Percentiles rank a stretch among this genome's conserved stretches.
These are phyloP conservation scores for Montipora capricornis DNA, from an alignment of 64 coral and sea anemone genomes.

Conservation along the genomic window DNA sequence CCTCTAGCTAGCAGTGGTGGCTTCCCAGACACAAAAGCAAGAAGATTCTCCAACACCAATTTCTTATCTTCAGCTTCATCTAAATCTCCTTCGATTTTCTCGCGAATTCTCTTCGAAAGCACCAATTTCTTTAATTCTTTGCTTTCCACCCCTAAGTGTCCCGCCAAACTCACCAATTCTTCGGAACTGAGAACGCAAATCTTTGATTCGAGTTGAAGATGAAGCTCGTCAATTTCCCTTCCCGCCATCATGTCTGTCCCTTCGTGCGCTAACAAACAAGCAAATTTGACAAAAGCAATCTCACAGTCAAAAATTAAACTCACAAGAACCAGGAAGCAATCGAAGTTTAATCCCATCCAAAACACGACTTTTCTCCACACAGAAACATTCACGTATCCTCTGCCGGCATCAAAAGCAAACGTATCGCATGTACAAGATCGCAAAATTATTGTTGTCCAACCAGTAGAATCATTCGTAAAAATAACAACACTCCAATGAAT, in stretches of 20 bases:
- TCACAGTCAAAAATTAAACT: no score
- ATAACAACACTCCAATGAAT: no score
- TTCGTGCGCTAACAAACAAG: no score
- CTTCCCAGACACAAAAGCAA: constrained; percentile 14
- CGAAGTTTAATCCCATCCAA: no score
- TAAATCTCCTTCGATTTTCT: constrained; percentile 20
- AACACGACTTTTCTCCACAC: no score
- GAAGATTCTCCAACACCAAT: background rate
- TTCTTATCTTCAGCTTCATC: constrained; percentile 12
- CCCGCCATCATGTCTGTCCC: background rate
- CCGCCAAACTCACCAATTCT: background rate
- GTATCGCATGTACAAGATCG: no score
- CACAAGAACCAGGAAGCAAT: no score
- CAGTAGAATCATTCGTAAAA: no score
- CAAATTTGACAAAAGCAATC: no score
- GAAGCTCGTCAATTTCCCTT: constrained; percentile 28
- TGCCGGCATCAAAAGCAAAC: no score
- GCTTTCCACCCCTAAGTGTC: background rate
- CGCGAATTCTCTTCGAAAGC: constrained; percentile 23
- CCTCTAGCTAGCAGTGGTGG: constrained; percentile 32
- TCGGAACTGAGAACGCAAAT: constrained; percentile 17
- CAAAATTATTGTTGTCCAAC: no score
- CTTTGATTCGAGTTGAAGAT: constrained; percentile 14
- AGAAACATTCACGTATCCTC: no score
- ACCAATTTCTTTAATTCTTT: constrained; percentile 24